phyloP scores from a whole-genome alignment of 2,113 vertebrate species.

The Collichthys lucidus region DNA sequence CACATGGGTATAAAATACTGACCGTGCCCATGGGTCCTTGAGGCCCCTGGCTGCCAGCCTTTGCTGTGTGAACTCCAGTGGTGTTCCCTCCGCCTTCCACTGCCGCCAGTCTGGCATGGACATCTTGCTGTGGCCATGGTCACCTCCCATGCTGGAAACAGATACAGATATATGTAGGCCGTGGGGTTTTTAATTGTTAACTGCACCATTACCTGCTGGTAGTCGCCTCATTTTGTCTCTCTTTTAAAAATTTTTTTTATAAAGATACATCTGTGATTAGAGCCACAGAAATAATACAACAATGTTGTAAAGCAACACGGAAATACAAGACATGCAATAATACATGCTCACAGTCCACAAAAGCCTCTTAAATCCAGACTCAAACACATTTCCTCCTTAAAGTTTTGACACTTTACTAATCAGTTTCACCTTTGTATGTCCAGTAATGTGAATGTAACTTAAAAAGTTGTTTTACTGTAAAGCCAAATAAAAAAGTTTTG shows the following conservation, averaged over 20 bases:
- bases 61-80: constrained; percentile 88
- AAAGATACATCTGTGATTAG: background rate
- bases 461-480: background rate
- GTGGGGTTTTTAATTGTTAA: background rate
- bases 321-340: background rate
- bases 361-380: background rate
- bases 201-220: background rate
- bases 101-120: constrained; percentile 89
- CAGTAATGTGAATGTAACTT: background rate
- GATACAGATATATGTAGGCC: background rate
- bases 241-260: background rate
- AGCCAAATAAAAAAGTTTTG: background rate
- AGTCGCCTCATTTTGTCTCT: background rate
- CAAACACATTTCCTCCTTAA: background rate
- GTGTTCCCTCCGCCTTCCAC: constrained; percentile 94
- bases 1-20: constrained; percentile 7
- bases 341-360: background rate
- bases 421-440: background rate
- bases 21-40: constrained; percentile 94
- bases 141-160: constrained; percentile 84
- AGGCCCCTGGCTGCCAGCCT: constrained; percentile 88
- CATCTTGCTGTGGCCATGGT: constrained; percentile 86
- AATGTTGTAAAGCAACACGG: background rate
- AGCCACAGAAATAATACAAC: background rate
- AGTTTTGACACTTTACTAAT: background rate